Evolutionary conservation across 2,113 vertebrate species (phyloP).

Genomic region (Nyctibius bracteatus): DNA sequence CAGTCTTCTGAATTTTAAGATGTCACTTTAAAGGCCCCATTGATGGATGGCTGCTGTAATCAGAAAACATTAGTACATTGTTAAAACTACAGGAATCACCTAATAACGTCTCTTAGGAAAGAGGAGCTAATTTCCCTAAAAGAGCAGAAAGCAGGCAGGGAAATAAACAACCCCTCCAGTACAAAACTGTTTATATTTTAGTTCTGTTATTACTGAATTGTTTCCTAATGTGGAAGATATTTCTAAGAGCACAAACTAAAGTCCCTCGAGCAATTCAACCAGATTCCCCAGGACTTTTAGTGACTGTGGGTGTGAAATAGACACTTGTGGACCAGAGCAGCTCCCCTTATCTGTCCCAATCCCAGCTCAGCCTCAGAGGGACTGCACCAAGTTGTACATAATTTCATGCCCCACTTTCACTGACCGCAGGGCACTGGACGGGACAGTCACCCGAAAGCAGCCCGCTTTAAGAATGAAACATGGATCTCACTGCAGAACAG

Average conservation of each 20-base stretch:
- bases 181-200: background rate
- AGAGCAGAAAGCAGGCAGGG: background rate
- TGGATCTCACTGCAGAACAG: fast-evolving
- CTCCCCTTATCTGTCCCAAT: background rate
- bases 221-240: background rate
- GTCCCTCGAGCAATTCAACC: background rate
- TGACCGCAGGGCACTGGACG: fast-evolving
- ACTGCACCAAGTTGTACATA: fast-evolving
- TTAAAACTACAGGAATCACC: conserved; percentile 7
- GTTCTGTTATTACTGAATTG: background rate
- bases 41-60: conserved; percentile 4
- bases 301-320: fast-evolving
- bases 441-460: background rate
- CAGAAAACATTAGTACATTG: background rate
- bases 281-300: fast-evolving
- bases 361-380: background rate
- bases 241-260: background rate
- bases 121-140: background rate
- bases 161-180: background rate
- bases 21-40: conserved; percentile 9
- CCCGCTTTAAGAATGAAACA: fast-evolving
- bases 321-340: background rate
- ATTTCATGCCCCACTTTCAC: fast-evolving
- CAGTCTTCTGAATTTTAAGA: background rate
- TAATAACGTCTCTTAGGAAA: background rate